Evolutionary conservation across 1,140 invertebrate species (phyloP), one percentile per base, ranked within the genome.

Genomic region (Diploscapter pachys): DNA sequence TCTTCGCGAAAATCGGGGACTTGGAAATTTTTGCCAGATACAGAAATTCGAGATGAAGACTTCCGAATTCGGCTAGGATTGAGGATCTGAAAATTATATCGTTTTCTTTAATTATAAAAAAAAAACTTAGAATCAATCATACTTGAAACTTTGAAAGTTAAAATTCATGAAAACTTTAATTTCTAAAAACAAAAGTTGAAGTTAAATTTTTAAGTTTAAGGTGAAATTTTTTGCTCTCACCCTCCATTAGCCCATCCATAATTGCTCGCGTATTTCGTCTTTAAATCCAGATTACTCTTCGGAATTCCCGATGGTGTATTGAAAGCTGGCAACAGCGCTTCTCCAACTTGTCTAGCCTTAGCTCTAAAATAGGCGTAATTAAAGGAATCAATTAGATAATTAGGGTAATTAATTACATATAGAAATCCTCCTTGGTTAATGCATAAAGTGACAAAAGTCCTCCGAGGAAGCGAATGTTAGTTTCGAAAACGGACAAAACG

Each of bases 231-330:
- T 31, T 31, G 31, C 31, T 31, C 31, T 31, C 31, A 93, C 3
- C 94, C 93, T 66, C 93, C 94, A 79, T 92, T 93, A 0, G 95
- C 95, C 96, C 96, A 98, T 63, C 91, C 93, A 87, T 96, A 98
- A 87, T 98, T 98, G 83, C 93, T 93, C 83, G 81, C 81, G 66
- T 74, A 80, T 56, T 76, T 74, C 9, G 77, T 75, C 4, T 57
- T 65, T 3, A 76, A 57, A 65, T 78, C 71, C 31, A 78, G 13
- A 71, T 78, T 78, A 55, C 95, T 92, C 87, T 94, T 91, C 49
- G 96, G 95, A 80, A 99, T 93, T 72, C 96, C 96, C 31, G 94
- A 96, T 61, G 93, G 93, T 5, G 96, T 97, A 79, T 98, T 91
- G 87, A 99, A 99, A 55, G 96, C 96, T 8, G 96, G 96, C 78